Evolutionary conservation across 2,113 vertebrate genomes (phyloP).

Genomic region (Microcebus lehilahytsara): DNA sequence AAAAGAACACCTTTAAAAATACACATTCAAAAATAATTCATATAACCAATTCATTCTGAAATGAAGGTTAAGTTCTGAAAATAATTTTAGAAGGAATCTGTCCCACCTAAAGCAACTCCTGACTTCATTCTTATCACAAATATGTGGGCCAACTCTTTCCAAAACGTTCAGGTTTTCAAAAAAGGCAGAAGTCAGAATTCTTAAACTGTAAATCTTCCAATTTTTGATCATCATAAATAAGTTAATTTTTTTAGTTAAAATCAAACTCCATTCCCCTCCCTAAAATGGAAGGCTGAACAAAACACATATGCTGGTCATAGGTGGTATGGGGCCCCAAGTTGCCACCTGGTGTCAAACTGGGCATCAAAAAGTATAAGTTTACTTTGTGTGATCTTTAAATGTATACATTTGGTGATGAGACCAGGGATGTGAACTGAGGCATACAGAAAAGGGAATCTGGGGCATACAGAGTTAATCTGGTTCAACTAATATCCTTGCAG

Average conservation of each 20-base stretch:
- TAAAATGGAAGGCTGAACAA: neutral
- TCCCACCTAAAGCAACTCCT: neutral
- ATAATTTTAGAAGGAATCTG: neutral
- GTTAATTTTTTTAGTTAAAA: neutral
- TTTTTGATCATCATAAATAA: constrained; percentile 24
- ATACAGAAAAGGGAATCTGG: neutral
- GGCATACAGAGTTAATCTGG: neutral
- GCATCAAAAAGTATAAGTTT: neutral
- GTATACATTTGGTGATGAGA: neutral
- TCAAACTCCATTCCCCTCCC: neutral
- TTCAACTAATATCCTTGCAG: neutral
- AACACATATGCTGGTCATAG: neutral
- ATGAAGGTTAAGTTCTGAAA: neutral
- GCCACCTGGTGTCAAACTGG: neutral
- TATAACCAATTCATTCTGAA: neutral
- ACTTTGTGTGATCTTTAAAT: neutral
- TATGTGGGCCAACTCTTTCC: neutral
- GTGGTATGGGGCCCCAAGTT: neutral
- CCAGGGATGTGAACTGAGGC: neutral
- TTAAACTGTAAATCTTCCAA: neutral
- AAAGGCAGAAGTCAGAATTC: neutral
- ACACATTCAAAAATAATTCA: neutral
- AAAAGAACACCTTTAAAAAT: neutral
- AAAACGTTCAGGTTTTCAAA: constrained; percentile 35
- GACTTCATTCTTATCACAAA: neutral